Evolutionary conservation across 2,113 vertebrate species (phyloP), one percentile per base, ranked within the genome.

Genomic region (Hypomesus transpacificus): DNA sequence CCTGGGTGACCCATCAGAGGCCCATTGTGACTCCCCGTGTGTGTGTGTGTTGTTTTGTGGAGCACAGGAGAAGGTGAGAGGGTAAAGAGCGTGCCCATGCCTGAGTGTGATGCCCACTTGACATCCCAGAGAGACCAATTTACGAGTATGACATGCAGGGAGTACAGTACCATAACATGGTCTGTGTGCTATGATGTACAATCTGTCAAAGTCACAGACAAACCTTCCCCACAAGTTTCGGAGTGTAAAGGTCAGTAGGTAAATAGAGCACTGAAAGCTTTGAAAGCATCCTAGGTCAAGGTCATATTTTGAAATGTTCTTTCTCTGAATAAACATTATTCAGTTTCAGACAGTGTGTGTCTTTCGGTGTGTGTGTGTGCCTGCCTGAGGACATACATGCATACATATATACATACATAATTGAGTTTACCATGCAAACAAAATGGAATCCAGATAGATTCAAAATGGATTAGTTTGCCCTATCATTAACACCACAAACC

Each of bases 341-440:
- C 17, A 3, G 22, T 66, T 16, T 52, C 14, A 7, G 14, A 18
- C 21, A 9, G 53, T 68, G 52, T 58, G 8, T 57, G 52, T 16
- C n/a, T n/a, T n/a, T n/a, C n/a, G n/a, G 24, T 39, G 18, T 34
- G 66, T 70, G 58, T 58, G 50, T 17, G 65, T 53, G 39, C 26
- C 1, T 62, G 60, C 22, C 14, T 62, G 24, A 16, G 26, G 16
- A 26, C 13, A 18, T 65, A 0, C 64, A 57, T 60, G 51, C 24
- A 26, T n/a, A n/a, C n/a, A n/a, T n/a, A n/a, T n/a, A 14, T 65
- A 31, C n/a, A 17, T 65, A 31, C 34, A 64, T 62, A 26, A 13
- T 14, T 69, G 1, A 64, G 64, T 60, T 46, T 82, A 39, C 53
- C 52, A 24, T 26, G 73, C 68, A 81, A 80, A 80, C 70, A 71